A percentile compares a stretch with the other conserved stretches of the same genome.
These are phyloP conservation scores for Acromyrmex heyeri DNA, from an alignment of 1,140 invertebrate species.

Conservation along the genomic window DNA sequence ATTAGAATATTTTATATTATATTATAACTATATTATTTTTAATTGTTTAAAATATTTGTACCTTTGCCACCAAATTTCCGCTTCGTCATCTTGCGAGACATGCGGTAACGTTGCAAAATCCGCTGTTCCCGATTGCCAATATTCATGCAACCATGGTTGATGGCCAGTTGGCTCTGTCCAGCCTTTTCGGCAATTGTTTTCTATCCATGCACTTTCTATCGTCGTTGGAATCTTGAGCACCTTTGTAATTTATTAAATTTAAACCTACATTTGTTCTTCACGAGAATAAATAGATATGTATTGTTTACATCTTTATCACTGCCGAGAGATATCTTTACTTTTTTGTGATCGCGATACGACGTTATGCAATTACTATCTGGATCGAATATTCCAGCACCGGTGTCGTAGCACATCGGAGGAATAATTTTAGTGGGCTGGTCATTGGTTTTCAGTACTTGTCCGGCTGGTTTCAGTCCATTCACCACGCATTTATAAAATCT, in stretches of 20 bases:
- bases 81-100: slow-evolving; percentile 61
- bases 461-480: slow-evolving; percentile 83
- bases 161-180: slow-evolving; percentile 84
- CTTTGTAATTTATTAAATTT: slow-evolving; percentile 51
- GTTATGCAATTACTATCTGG: slow-evolving; percentile 83
- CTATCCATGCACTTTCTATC: slow-evolving; percentile 86
- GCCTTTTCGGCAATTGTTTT: slow-evolving; percentile 86
- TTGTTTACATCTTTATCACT: neutral
- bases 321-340: slow-evolving; percentile 58
- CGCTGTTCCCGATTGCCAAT: slow-evolving; percentile 79
- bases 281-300: neutral
- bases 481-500: slow-evolving; percentile 69
- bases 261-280: neutral
- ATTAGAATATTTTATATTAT: too few species aligned
- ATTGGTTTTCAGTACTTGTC: slow-evolving; percentile 82
- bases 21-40: too few species aligned
- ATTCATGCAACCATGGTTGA: slow-evolving; percentile 86
- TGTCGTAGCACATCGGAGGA: slow-evolving; percentile 85
- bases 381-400: slow-evolving; percentile 86
- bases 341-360: slow-evolving; percentile 77
- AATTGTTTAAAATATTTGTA: slow-evolving; percentile 29
- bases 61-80: slow-evolving; percentile 76
- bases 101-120: slow-evolving; percentile 44
- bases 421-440: slow-evolving; percentile 80
- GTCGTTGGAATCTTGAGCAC: slow-evolving; percentile 78